A percentile compares a stretch with the other conserved stretches of the same genome.
phyloP scores from a whole-genome alignment of 1,140 invertebrate genomes.

The Chymomyza costata region DNA sequence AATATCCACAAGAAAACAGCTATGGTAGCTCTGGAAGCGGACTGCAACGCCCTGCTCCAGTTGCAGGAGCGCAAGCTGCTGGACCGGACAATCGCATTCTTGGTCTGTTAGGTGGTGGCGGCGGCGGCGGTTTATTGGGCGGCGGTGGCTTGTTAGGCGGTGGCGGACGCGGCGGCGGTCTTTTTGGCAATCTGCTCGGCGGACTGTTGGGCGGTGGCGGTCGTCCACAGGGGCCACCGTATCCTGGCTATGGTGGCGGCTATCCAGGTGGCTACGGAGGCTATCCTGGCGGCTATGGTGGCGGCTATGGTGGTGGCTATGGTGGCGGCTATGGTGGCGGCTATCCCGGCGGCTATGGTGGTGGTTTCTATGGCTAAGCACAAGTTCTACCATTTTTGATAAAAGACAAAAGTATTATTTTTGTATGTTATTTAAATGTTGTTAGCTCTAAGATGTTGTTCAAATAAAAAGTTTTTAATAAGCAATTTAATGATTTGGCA shows the following conservation, averaged over 20 bases:
- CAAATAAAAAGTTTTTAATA: too few relatives aligned
- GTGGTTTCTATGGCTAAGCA: slow-evolving; percentile 8
- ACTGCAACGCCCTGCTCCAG: not conserved
- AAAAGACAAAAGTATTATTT: too few relatives aligned
- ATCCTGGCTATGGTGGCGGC: slow-evolving; percentile 29
- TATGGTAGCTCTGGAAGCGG: slow-evolving; percentile 1
- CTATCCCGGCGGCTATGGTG: slow-evolving; percentile 42
- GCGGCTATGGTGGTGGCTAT: not conserved
- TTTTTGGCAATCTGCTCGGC: slow-evolving; percentile 34
- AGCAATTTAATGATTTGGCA: too few relatives aligned
- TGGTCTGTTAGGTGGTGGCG: slow-evolving; percentile 37
- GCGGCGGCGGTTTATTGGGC: slow-evolving; percentile 28
- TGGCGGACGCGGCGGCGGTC: slow-evolving; percentile 12
- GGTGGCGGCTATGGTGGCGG: too few relatives aligned
- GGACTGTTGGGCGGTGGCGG: slow-evolving; percentile 41
- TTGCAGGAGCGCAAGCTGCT: not conserved
- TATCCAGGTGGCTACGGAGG: slow-evolving; percentile 13
- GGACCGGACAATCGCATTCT: slow-evolving; percentile 52
- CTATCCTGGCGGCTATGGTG: slow-evolving; percentile 17
- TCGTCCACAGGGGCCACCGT: slow-evolving; percentile 22
- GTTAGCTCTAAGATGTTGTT: slow-evolving; percentile 9
- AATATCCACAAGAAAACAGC: slow-evolving; percentile 40
- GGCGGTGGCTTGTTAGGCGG: slow-evolving; percentile 16
- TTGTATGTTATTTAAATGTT: not conserved
- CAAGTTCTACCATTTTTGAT: too few relatives aligned